Percentiles rank a stretch among this genome's conserved stretches.
Evolutionary conservation across 2,888 invertebrate species (phyloP).

Genomic region (Lordiphosa fenestrarum): DNA sequence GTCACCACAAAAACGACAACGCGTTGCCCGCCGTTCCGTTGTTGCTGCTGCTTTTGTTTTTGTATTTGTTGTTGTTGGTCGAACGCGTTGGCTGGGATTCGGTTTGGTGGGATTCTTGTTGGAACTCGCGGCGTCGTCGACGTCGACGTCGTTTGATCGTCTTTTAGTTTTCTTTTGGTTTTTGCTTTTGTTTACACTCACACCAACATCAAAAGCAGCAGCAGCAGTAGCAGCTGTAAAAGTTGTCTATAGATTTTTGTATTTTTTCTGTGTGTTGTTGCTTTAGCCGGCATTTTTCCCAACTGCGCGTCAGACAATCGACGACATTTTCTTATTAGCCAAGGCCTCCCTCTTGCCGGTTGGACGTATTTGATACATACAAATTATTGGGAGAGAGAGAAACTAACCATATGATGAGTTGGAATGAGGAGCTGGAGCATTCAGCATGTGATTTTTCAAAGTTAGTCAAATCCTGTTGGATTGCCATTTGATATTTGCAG

Average conservation of each 20-base stretch:
- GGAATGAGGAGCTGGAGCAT: no score
- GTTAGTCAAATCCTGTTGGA: background rate
- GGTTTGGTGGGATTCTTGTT: constrained; percentile 55
- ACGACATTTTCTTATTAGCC: constrained; percentile 61
- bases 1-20: constrained; percentile 78
- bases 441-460: constrained; percentile 4
- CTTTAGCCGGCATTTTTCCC: constrained; percentile 61
- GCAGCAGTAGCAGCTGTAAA: constrained; percentile 48
- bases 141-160: constrained; percentile 56
- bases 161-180: constrained; percentile 34
- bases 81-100: constrained; percentile 60
- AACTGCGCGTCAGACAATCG: constrained; percentile 43
- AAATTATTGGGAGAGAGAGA: background rate
- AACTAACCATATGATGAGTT: constrained; percentile 31
- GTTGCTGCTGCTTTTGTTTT: constrained; percentile 25
- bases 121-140: constrained; percentile 36
- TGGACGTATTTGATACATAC: background rate
- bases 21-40: constrained; percentile 36
- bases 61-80: constrained; percentile 33
- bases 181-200: constrained; percentile 66
- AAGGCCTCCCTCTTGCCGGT: constrained; percentile 33
- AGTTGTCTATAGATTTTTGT: constrained; percentile 2
- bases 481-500: constrained; percentile 12
- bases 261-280: constrained; percentile 18
- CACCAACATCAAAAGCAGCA: constrained; percentile 26